phyloP scores from a whole-genome alignment of 2,888 invertebrate species.

The Andrena praecox region DNA sequence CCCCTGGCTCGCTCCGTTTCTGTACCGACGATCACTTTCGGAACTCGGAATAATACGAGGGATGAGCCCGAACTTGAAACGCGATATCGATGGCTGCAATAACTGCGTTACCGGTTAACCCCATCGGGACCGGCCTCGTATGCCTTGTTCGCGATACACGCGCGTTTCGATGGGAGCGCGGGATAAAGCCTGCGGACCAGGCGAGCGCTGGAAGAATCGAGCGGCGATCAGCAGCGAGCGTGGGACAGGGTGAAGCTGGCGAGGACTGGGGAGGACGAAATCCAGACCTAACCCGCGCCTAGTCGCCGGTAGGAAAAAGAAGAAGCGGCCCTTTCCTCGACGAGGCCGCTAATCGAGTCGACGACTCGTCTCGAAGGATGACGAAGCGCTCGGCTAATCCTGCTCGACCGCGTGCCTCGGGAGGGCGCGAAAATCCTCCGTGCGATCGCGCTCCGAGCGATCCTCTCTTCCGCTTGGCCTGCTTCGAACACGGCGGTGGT shows the following conservation, averaged over 20 bases:
- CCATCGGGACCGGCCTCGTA: slow-evolving; percentile 60
- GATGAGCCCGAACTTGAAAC: slow-evolving; percentile 63
- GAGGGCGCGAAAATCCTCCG: slow-evolving; percentile 78
- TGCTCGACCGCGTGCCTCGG: slow-evolving; percentile 77
- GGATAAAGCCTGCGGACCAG: slow-evolving; percentile 21
- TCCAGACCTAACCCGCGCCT: neutral
- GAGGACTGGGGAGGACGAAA: neutral
- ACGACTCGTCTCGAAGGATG: slow-evolving; percentile 62
- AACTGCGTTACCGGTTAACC: slow-evolving; percentile 63
- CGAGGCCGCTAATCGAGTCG: slow-evolving; percentile 23
- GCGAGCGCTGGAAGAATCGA: no score
- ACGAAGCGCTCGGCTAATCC: slow-evolving; percentile 81
- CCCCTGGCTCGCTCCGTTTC: slow-evolving; percentile 33
- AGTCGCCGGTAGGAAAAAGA: neutral
- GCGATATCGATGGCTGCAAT: slow-evolving; percentile 67
- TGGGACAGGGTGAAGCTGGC: no score
- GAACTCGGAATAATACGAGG: slow-evolving; percentile 63
- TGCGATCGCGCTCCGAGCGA: slow-evolving; percentile 63
- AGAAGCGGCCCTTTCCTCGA: neutral
- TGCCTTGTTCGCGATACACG: slow-evolving; percentile 40
- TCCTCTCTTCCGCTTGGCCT: slow-evolving; percentile 63
- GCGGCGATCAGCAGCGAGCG: no score
- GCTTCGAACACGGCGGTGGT: slow-evolving; percentile 1
- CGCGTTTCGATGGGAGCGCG: slow-evolving; percentile 1
- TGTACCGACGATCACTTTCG: slow-evolving; percentile 52